Conservation (phyloP, 1,140 invertebrate species). For the Meteorus sp. region DNA sequence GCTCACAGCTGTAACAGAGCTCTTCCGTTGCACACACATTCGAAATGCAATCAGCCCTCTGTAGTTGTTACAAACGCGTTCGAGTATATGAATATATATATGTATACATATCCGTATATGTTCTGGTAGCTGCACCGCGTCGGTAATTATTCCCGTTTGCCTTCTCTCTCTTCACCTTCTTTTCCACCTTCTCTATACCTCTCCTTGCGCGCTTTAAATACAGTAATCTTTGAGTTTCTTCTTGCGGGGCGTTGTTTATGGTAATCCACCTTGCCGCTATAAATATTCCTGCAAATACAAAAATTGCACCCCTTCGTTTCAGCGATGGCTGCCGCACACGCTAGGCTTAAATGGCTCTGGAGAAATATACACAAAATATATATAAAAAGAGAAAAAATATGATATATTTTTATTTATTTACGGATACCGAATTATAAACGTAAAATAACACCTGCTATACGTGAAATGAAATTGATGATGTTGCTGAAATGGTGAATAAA, state of each 20-base stretch:
- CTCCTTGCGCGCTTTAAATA: constrained; percentile 45
- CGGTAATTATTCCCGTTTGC: constrained; percentile 53
- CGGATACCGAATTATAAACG: too few species aligned
- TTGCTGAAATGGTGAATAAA: not conserved
- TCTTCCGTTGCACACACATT: constrained; percentile 20
- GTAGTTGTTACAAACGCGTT: too few species aligned
- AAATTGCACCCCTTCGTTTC: constrained; percentile 45
- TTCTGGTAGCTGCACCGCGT: constrained; percentile 42
- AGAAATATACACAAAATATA: not conserved
- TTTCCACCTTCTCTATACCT: too few species aligned
- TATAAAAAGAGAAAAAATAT: not conserved
- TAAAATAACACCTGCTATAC: too few species aligned
- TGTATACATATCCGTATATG: too few species aligned
- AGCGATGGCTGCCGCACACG: constrained; percentile 45
- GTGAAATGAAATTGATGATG: too few species aligned
- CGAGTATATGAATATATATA: too few species aligned
- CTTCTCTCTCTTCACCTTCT: too few species aligned
- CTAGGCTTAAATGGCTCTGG: constrained; percentile 28
- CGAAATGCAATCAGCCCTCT: constrained; percentile 15
- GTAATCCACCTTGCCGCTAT: constrained; percentile 49
- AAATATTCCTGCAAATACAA: constrained; percentile 55
- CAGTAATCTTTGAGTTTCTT: constrained; percentile 54
- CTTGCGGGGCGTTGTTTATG: constrained; percentile 53
- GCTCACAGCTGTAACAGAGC: constrained; percentile 5
- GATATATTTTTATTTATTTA: too few species aligned